Evolutionary conservation across 2,797 vertebrate genomes (phyloP).

Genomic region (Triplophysa yarkandensis): DNA sequence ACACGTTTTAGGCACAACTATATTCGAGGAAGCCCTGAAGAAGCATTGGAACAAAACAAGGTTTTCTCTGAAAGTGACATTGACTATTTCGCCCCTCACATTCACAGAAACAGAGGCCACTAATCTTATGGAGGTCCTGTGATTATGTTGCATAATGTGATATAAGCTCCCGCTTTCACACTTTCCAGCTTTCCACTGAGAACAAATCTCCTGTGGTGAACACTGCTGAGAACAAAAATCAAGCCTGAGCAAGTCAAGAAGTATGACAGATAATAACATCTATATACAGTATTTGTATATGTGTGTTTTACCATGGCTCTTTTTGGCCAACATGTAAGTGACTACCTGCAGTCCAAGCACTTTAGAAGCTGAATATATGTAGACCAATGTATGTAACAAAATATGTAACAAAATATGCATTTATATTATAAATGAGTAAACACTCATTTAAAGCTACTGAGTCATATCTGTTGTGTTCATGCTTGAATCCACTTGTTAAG

Average conservation of each 20-base stretch:
- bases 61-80: not conserved
- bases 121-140: not conserved
- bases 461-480: too few relatives aligned
- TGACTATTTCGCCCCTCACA: not conserved
- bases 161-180: slow-evolving; percentile 2
- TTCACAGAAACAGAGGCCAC: not conserved
- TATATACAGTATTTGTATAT: not conserved
- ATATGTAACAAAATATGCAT: too few relatives aligned
- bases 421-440: too few relatives aligned
- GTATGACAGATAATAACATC: not conserved
- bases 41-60: slow-evolving; percentile 2
- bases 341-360: not conserved
- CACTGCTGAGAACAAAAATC: not conserved
- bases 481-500: not conserved
- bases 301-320: not conserved
- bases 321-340: not conserved
- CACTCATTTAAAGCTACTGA: too few relatives aligned
- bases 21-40: not conserved
- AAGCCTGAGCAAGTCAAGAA: not conserved
- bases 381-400: too few relatives aligned
- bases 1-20: not conserved
- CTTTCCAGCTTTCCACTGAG: not conserved
- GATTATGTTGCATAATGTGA: not conserved
- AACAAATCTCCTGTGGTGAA: not conserved
- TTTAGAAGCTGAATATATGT: too few relatives aligned